These are phyloP conservation scores for Andrena trimmerana DNA, from an alignment of 2,888 invertebrate species.

Conservation along the genomic window DNA sequence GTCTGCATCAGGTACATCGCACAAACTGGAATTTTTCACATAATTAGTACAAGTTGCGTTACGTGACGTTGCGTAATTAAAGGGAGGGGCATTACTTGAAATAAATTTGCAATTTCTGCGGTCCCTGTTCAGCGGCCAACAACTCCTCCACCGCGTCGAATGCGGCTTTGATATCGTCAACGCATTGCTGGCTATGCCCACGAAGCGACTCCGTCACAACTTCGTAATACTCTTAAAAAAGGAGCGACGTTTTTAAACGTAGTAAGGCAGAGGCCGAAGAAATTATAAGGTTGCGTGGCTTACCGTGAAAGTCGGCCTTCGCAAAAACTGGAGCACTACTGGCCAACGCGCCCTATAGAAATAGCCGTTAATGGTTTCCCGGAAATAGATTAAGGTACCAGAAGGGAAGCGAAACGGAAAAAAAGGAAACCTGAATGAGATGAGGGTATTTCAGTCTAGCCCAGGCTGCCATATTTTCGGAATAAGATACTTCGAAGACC, in stretches of 20 bases:
- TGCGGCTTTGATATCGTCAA: constrained; percentile 83
- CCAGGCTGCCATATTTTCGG: constrained; percentile 88
- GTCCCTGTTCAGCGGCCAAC: constrained; percentile 79
- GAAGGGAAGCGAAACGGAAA: background rate
- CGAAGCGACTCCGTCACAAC: constrained; percentile 86
- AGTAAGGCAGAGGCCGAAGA: background rate
- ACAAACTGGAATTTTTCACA: constrained; percentile 76
- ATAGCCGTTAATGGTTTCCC: background rate
- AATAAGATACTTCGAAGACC: constrained; percentile 88
- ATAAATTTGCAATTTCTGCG: constrained; percentile 81
- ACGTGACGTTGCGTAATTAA: background rate
- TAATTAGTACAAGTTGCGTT: background rate
- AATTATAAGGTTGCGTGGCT: constrained; percentile 38
- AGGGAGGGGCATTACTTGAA: constrained; percentile 85
- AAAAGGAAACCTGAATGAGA: constrained; percentile 83
- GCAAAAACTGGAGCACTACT: constrained; percentile 88
- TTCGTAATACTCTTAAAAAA: constrained; percentile 86
- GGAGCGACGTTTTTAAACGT: background rate
- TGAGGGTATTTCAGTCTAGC: constrained; percentile 87
- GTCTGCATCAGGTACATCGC: constrained; percentile 74
- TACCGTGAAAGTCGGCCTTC: constrained; percentile 87
- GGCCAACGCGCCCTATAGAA: constrained; percentile 86
- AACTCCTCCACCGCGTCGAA: constrained; percentile 81
- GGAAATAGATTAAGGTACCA: background rate
- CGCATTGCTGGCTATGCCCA: constrained; percentile 85